These are phyloP conservation scores for Aricia agestis DNA, from an alignment of 1,140 invertebrate genomes.

Conservation along the genomic window DNA sequence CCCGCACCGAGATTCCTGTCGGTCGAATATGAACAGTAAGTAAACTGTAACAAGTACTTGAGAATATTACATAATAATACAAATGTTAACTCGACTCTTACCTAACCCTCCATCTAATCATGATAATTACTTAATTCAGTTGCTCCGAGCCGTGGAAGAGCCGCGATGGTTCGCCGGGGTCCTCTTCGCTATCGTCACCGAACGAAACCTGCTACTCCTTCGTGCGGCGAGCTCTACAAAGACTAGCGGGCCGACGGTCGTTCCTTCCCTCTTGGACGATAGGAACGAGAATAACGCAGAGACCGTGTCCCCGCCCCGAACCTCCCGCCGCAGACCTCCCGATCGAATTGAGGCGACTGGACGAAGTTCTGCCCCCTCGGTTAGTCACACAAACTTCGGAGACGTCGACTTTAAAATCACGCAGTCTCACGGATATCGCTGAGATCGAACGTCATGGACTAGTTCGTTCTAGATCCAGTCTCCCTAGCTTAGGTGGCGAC, in stretches of 20 bases:
- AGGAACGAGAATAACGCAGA: constrained; percentile 73
- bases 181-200: constrained; percentile 90
- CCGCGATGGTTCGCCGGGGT: constrained; percentile 82
- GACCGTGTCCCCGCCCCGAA: constrained; percentile 75
- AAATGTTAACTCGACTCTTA: too few relatives aligned
- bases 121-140: constrained; percentile 34
- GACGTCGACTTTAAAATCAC: constrained; percentile 81
- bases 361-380: constrained; percentile 79
- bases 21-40: constrained; percentile 67
- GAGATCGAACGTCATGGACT: constrained; percentile 82
- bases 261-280: constrained; percentile 87
- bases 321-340: constrained; percentile 81
- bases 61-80: not conserved
- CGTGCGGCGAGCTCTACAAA: constrained; percentile 91
- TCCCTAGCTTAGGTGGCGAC: constrained; percentile 80
- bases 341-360: constrained; percentile 91
- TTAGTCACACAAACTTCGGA: constrained; percentile 74
- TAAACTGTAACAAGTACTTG: constrained; percentile 5
- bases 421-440: constrained; percentile 88
- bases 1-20: constrained; percentile 78
- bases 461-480: constrained; percentile 84
- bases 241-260: constrained; percentile 88
- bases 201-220: constrained; percentile 97
- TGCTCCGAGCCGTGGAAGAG: constrained; percentile 58
- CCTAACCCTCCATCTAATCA: too few relatives aligned